Evolutionary conservation across 2,113 vertebrate genomes (phyloP), one percentile per base, ranked within the genome.

Genomic region (Etheostoma cragini): DNA sequence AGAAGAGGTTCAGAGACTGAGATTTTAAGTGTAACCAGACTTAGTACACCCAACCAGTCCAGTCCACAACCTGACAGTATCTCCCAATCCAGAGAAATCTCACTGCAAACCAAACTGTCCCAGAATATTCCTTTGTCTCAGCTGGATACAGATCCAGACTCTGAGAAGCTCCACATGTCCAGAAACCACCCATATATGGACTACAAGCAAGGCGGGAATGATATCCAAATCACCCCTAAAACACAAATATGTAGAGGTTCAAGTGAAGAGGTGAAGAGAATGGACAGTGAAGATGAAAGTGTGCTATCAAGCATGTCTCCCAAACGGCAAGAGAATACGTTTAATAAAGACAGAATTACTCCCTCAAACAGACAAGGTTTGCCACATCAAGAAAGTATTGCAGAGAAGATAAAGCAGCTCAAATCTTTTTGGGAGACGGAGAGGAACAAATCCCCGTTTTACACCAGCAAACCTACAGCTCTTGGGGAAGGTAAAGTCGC

Each of bases 371-470:
- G 74, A 80, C 70, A 87, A 62, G 38, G 46, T 14, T 14, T 6
- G 0, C 35, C 85, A 35, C 73, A 83, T 17, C 85, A 90, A 65
- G 93, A 94, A 24, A 87, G 47, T 68, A 89, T 81, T 54, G 80
- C 89, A 49, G 91, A 94, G 85, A 95, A 76, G 86, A 94, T 98
- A 77, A 96, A 91, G 72, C 95, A 97, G 62, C 96, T 98, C 19
- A 98, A 95, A 92, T 94, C 92, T 45, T 97, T 98, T 79, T 99
- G 97, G 97, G 97, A 99, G 94, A 91, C 94, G 70, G 95, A 95
- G 74, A 94, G 81, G 67, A 80, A 74, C 81, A 76, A 83, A 35
- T 35, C 93, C 11, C 75, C 80, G 61, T 81, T 81, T 53, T 80
- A 83, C 47, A 69, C 49, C 0, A 53, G 54, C 53, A 85, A 86